These are phyloP conservation scores for Macropodus opercularis DNA, from an alignment of 2,797 vertebrate species.

Conservation along the genomic window DNA sequence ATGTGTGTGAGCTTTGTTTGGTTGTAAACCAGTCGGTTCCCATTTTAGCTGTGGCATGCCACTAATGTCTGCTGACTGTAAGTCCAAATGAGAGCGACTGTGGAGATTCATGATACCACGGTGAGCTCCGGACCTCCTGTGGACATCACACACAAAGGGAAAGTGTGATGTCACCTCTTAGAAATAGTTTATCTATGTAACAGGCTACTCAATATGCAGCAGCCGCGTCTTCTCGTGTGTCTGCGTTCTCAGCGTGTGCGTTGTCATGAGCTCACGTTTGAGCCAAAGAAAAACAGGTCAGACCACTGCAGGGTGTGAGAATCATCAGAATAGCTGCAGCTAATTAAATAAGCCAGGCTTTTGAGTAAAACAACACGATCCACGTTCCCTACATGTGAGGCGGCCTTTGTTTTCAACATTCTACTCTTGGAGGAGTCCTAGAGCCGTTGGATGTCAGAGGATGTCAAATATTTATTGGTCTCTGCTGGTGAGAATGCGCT, in stretches of 20 bases:
- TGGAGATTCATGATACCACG: constrained; percentile 45
- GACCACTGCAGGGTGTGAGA: constrained; percentile 60
- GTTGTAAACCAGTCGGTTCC: constrained; percentile 56
- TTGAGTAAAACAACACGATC: constrained; percentile 39
- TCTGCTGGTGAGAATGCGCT: not conserved
- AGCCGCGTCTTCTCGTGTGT: constrained; percentile 24
- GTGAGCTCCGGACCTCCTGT: constrained; percentile 30
- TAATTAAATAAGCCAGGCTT: constrained; percentile 65
- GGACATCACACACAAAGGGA: constrained; percentile 36
- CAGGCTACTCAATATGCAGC: constrained; percentile 19
- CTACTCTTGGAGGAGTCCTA: constrained; percentile 9
- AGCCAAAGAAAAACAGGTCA: constrained; percentile 73
- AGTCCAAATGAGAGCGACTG: constrained; percentile 26
- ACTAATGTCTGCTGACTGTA: constrained; percentile 32
- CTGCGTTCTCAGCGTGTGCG: constrained; percentile 52
- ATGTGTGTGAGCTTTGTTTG: constrained; percentile 39
- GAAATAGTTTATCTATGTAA: constrained; percentile 43
- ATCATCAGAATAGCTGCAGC: constrained; percentile 54
- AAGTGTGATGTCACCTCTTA: constrained; percentile 41
- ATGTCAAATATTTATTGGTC: constrained; percentile 1
- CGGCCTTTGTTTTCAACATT: constrained; percentile 24
- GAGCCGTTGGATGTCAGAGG: not conserved
- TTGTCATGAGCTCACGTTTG: constrained; percentile 51
- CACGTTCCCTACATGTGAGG: constrained; percentile 33
- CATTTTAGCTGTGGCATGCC: constrained; percentile 54